phyloP scores from a whole-genome alignment of 2,797 vertebrate species.

The Chromis chromis region DNA sequence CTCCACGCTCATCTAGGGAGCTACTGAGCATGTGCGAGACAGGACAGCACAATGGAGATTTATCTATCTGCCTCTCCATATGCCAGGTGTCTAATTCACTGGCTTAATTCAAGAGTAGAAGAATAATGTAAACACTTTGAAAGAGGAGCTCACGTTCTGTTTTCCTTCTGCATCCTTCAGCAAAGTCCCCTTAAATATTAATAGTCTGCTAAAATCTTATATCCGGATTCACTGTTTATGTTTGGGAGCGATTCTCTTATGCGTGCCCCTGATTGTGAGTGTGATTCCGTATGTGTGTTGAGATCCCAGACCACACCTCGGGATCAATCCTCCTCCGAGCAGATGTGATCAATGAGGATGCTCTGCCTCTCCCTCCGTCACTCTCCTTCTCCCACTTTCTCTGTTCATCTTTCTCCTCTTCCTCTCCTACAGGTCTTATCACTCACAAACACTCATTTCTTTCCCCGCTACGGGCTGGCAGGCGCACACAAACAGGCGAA shows the following conservation, averaged over 20 bases:
- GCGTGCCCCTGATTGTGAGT: constrained; percentile 16
- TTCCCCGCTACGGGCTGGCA: constrained; percentile 49
- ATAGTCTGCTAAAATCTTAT: constrained; percentile 35
- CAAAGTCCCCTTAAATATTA: constrained; percentile 49
- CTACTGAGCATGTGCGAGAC: constrained; percentile 74
- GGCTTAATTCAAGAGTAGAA: constrained; percentile 56
- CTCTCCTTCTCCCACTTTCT: constrained; percentile 43
- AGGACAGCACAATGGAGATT: constrained; percentile 70
- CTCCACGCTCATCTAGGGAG: constrained; percentile 59
- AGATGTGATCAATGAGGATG: constrained; percentile 74
- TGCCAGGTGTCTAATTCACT: constrained; percentile 64
- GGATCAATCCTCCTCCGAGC: constrained; percentile 64
- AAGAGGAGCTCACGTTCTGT: constrained; percentile 39
- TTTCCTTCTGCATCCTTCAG: constrained; percentile 11
- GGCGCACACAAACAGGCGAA: constrained; percentile 51
- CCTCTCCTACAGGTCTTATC: constrained; percentile 72
- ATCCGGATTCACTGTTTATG: constrained; percentile 35
- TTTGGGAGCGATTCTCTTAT: constrained; percentile 38
- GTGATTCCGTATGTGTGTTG: constrained; percentile 8
- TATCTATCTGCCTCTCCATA: constrained; percentile 69
- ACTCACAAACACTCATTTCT: constrained; percentile 73
- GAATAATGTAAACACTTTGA: constrained; percentile 55
- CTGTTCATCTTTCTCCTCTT: constrained; percentile 47
- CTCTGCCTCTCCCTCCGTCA: constrained; percentile 40
- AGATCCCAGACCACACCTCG: constrained; percentile 34